Evolutionary conservation across 2,113 vertebrate species (phyloP).

Genomic region (Perognathus longimembris): DNA sequence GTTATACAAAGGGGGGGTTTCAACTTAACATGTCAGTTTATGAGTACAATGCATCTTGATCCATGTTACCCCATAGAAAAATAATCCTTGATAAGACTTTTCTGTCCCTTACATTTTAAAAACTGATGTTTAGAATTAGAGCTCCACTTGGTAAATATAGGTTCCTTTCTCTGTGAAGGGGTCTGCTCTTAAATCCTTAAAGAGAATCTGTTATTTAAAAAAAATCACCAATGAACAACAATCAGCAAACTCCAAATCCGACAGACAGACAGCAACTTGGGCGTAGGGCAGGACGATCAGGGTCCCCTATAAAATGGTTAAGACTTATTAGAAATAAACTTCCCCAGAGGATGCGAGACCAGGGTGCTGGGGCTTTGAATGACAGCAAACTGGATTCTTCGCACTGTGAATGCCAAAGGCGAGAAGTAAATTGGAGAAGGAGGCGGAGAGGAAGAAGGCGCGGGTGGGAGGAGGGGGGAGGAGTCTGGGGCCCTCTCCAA

Average conservation of each 20-base stretch:
- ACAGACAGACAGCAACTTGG: neutral
- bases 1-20: too few relatives aligned
- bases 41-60: too few relatives aligned
- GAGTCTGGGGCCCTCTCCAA: slow-evolving; percentile 77
- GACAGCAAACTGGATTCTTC: slow-evolving; percentile 52
- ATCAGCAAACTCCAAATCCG: too few relatives aligned
- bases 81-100: neutral
- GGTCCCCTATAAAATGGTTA: neutral
- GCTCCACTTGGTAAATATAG: neutral
- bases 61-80: neutral
- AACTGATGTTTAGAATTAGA: neutral
- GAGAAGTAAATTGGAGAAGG: slow-evolving; percentile 71
- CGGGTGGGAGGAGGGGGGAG: slow-evolving; percentile 65
- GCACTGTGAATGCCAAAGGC: neutral
- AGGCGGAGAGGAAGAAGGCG: slow-evolving; percentile 51
- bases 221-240: neutral
- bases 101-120: neutral
- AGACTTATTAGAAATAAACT: neutral
- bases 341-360: slow-evolving; percentile 35
- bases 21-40: too few relatives aligned
- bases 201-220: neutral
- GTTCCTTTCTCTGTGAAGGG: neutral
- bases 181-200: neutral
- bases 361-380: slow-evolving; percentile 11
- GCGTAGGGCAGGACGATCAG: neutral